phyloP scores from a whole-genome alignment of 2,797 vertebrate genomes.

The Amazona ochrocephala region DNA sequence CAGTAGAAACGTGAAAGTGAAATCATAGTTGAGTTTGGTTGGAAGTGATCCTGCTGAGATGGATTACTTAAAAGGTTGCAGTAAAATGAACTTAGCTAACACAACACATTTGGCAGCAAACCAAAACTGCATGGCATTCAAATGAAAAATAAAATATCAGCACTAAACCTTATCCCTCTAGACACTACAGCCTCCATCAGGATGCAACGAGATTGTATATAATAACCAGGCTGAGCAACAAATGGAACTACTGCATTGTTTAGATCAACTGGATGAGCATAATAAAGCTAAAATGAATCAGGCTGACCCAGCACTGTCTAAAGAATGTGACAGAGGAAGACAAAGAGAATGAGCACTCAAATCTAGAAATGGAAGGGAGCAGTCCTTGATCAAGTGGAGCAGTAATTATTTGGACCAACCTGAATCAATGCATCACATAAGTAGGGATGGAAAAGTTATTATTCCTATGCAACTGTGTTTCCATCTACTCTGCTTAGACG shows the following conservation, averaged over 20 bases:
- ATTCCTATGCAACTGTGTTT: background rate
- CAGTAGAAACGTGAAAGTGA: background rate
- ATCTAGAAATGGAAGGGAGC: background rate
- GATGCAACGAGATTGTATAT: background rate
- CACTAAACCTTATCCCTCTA: background rate
- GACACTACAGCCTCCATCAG: background rate
- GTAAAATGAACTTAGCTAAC: background rate
- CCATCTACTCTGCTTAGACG: background rate
- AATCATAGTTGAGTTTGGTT: background rate
- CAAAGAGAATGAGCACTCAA: background rate
- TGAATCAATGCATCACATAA: background rate
- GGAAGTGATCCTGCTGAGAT: background rate
- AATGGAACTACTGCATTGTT: background rate
- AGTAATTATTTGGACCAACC: background rate
- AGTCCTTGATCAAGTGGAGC: background rate
- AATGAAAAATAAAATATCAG: constrained; percentile 33
- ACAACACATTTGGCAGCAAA: background rate
- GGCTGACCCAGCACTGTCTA: background rate
- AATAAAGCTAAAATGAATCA: constrained; percentile 14
- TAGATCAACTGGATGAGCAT: background rate
- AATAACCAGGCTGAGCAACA: background rate
- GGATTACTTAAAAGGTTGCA: background rate
- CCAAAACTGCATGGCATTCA: background rate
- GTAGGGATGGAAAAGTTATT: background rate
- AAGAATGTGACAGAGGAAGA: background rate